Conservation (phyloP, 92 coral and sea anemone genomes). For the Virgularia gustaviana region DNA sequence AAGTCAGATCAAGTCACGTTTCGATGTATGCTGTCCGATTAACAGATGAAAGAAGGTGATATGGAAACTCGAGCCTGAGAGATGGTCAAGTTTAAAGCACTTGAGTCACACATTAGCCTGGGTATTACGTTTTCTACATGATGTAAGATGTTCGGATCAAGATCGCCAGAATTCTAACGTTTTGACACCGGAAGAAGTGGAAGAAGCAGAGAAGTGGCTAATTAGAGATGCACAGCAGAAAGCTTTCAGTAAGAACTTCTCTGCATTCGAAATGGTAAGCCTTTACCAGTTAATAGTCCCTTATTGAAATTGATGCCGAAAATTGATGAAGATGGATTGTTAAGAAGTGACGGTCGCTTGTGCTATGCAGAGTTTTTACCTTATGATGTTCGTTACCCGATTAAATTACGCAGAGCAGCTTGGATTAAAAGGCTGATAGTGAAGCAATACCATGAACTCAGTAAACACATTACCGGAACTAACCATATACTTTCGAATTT, state of each 20-base stretch:
- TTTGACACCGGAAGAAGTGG: no score
- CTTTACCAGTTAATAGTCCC: conserved; percentile 25
- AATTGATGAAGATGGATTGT: conserved; percentile 47
- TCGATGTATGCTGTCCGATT: not conserved
- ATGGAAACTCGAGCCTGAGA: conserved; percentile 26
- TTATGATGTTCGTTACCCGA: conserved; percentile 50
- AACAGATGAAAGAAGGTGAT: not conserved
- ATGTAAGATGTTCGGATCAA: not conserved
- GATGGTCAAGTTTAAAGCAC: conserved; percentile 24
- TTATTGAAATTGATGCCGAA: conserved; percentile 20
- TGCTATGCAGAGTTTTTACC: no score
- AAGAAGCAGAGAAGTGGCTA: conserved; percentile 42
- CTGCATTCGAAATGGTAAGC: conserved; percentile 20
- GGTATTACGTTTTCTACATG: conserved; percentile 33
- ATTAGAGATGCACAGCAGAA: conserved; percentile 48
- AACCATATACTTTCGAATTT: conserved; percentile 52
- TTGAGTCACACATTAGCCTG: conserved; percentile 21
- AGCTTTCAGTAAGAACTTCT: conserved; percentile 36
- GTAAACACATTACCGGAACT: conserved; percentile 54
- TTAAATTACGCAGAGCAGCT: conserved; percentile 48
- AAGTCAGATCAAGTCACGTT: no score
- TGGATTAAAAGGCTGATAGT: conserved; percentile 56
- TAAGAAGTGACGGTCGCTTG: no score
- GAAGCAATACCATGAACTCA: conserved; percentile 38
- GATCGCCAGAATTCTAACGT: no score